Conservation (phyloP, 2,888 invertebrate genomes). For the Pyrocoelia pectoralis region DNA sequence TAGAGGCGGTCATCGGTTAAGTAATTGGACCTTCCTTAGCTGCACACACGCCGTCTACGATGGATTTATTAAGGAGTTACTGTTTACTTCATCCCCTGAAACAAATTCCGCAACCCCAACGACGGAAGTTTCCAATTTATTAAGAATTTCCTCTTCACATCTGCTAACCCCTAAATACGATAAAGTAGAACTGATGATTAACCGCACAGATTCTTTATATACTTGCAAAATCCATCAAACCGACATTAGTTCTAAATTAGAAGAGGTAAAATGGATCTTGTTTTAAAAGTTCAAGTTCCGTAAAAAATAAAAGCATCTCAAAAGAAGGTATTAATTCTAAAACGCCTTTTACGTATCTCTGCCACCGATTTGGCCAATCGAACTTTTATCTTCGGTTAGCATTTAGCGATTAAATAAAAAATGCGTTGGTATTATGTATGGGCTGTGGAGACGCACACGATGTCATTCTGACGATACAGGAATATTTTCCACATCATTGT, state of each 20-base stretch:
- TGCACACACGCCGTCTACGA: conserved; percentile 38
- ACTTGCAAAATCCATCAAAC: background rate
- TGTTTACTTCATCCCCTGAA: conserved; percentile 30
- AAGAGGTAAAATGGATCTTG: no score
- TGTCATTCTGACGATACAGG: no score
- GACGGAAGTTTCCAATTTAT: conserved; percentile 35
- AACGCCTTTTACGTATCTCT: no score
- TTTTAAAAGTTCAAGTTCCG: no score
- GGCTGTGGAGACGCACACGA: no score
- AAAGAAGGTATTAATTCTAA: no score
- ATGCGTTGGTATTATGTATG: no score
- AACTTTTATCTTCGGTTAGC: no score
- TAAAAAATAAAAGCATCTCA: no score
- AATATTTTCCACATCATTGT: no score
- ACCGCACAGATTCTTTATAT: conserved; percentile 8
- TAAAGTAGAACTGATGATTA: conserved; percentile 12
- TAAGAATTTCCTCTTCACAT: conserved; percentile 34
- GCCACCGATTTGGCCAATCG: no score
- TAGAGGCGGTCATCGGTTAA: conserved; percentile 58
- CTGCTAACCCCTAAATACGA: conserved; percentile 18
- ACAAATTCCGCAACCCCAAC: conserved; percentile 26
- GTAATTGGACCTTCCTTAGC: conserved; percentile 55
- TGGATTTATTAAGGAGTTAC: conserved; percentile 33
- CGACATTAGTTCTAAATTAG: background rate
- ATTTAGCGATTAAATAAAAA: no score